Conservation (phyloP, 2,113 vertebrate species). For the Myanophis thanlyinensis region DNA sequence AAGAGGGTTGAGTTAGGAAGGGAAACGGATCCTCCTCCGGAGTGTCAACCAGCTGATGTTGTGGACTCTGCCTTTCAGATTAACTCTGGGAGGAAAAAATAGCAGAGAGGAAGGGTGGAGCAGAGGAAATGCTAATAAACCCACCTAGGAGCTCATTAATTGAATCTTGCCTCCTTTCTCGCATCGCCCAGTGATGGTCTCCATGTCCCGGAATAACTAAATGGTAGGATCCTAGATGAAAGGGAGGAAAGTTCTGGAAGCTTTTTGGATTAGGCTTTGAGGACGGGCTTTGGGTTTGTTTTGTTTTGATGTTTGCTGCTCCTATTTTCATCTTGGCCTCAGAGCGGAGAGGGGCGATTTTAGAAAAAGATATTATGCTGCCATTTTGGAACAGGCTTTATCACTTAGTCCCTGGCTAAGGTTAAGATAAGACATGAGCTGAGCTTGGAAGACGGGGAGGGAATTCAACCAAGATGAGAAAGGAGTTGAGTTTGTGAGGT, state of each 20-base stretch:
- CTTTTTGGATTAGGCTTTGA: constrained; percentile 72
- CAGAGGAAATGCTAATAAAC: constrained; percentile 70
- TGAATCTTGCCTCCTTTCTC: constrained; percentile 59
- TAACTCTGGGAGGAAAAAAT: constrained; percentile 59
- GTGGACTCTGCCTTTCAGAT: constrained; percentile 66
- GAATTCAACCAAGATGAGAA: neutral
- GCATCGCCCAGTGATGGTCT: constrained; percentile 41
- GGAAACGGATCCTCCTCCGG: constrained; percentile 46
- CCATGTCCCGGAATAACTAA: constrained; percentile 55
- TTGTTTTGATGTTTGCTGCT: neutral
- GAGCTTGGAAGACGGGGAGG: neutral
- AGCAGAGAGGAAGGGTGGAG: constrained; percentile 71
- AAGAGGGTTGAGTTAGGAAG: constrained; percentile 37
- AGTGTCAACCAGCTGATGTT: constrained; percentile 41
- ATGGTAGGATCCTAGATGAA: constrained; percentile 73
- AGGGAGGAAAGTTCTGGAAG: constrained; percentile 64
- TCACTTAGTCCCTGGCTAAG: neutral
- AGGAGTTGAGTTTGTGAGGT: neutral
- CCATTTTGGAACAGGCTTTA: neutral
- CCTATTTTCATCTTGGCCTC: neutral
- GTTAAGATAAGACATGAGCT: neutral
- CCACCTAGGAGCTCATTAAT: constrained; percentile 75
- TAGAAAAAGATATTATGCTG: neutral
- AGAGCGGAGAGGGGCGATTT: neutral
- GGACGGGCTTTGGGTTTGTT: neutral